Evolutionary conservation across 2,797 vertebrate species (phyloP), one percentile per base, ranked within the genome.

Genomic region (Cuculus canorus): DNA sequence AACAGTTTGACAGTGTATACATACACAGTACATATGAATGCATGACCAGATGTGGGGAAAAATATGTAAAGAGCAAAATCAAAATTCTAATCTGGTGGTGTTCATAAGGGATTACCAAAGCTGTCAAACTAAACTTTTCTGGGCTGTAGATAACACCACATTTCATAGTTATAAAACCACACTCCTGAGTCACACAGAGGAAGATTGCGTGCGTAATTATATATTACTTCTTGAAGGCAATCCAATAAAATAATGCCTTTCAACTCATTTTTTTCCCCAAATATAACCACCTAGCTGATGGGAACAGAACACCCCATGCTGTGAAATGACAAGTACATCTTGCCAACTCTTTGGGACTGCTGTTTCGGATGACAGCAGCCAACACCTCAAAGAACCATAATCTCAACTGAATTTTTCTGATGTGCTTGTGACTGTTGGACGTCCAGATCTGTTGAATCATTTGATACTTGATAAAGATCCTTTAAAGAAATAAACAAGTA

Each of bases 241-340:
- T 68, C 75, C 95, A 96, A 80, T 61, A 89, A 93, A 95, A 88
- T 47, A 78, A 90, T 50, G 54, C 35, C 33, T 91, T 95, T 92
- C 24, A 54, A 84, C 56, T 86, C 63, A 63, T 84, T 79, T 39
- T 88, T 79, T 69, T 76, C 27, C 39, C 39, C 48, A 91, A 5
- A 86, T 82, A 79, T 39, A 90, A 92, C 83, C 66, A 83, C 25
- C 3, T 13, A 86, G n/a, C 23, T 4, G 7, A 79, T 1, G 5
- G 25, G 63, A 95, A 88, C 32, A 83, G 70, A 88, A 72, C 43
- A 70, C 12, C 53, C 35, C 5, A 4, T 57, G 43, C 75, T 87
- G 45, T 64, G 41, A 87, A 86, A 61, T n/a, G 48, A n/a, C 17
- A 60, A 79, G 23, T 50, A 73, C 82, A 73, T 85, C 45, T 65